These are phyloP conservation scores for Bombus haemorrhoidalis DNA, from an alignment of 1,140 invertebrate species.

Conservation along the genomic window DNA sequence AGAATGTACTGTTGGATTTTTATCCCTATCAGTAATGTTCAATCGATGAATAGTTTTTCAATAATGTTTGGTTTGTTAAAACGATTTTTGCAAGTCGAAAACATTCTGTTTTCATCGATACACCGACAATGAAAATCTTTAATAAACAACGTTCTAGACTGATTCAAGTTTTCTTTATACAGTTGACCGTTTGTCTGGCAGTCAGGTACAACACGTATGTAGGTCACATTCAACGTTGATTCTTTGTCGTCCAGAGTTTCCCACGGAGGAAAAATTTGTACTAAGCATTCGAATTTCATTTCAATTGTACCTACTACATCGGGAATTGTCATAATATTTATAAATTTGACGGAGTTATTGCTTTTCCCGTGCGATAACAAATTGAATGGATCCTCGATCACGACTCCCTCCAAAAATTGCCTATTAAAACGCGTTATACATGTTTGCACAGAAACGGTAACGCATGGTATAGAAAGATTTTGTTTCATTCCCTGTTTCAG, in stretches of 20 bases:
- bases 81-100: slow-evolving; percentile 68
- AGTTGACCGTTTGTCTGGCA: not conserved
- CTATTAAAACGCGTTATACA: slow-evolving; percentile 61
- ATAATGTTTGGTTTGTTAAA: slow-evolving; percentile 69
- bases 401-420: slow-evolving; percentile 69
- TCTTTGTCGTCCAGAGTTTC: slow-evolving; percentile 69
- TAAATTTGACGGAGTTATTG: not conserved
- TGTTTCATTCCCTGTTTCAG: slow-evolving; percentile 58
- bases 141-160: slow-evolving; percentile 9
- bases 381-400: slow-evolving; percentile 66
- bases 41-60: slow-evolving; percentile 59
- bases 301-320: slow-evolving; percentile 73
- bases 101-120: slow-evolving; percentile 59
- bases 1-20: not conserved
- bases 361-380: not conserved
- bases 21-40: too few relatives aligned
- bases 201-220: slow-evolving; percentile 66
- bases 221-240: slow-evolving; percentile 65
- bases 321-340: slow-evolving; percentile 73
- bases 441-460: slow-evolving; percentile 60
- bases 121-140: slow-evolving; percentile 75
- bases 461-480: slow-evolving; percentile 52
- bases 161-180: not conserved
- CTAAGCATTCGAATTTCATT: slow-evolving; percentile 55
- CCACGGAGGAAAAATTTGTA: slow-evolving; percentile 78